Conservation (phyloP, 2,113 vertebrate genomes). For the Amphilophus citrinellus region DNA sequence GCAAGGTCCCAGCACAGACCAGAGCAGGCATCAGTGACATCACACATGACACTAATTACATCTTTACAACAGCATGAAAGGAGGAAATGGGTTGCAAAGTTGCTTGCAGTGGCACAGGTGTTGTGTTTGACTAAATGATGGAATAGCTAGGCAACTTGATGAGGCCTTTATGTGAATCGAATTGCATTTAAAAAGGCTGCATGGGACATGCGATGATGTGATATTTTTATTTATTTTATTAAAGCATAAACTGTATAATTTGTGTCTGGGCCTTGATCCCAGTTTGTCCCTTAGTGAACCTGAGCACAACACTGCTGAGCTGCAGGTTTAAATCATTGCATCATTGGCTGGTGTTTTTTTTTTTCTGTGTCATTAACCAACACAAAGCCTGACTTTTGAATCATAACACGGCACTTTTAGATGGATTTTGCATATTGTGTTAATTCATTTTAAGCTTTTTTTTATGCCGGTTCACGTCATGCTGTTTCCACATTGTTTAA, state of each 20-base stretch:
- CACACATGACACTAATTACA: neutral
- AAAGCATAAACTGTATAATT: neutral
- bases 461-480: slow-evolving; percentile 1
- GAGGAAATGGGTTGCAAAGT: neutral
- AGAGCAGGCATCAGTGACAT: neutral
- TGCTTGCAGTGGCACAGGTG: neutral
- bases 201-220: neutral
- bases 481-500: slow-evolving; percentile 9
- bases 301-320: neutral
- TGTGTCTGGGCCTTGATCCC: no score
- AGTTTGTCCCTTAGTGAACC: neutral
- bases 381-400: neutral
- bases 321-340: slow-evolving; percentile 2
- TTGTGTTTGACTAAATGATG: neutral
- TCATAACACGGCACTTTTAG: neutral
- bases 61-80: neutral
- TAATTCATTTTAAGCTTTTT: slow-evolving; percentile 3
- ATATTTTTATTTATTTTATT: neutral
- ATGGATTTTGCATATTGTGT: neutral
- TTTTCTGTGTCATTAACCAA: neutral
- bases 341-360: neutral
- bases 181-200: neutral
- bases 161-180: no score
- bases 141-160: neutral
- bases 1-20: neutral